Percentiles rank a stretch among this genome's conserved stretches.
These are phyloP conservation scores for Jacana jacana DNA, from an alignment of 2,113 vertebrate species.

Conservation along the genomic window DNA sequence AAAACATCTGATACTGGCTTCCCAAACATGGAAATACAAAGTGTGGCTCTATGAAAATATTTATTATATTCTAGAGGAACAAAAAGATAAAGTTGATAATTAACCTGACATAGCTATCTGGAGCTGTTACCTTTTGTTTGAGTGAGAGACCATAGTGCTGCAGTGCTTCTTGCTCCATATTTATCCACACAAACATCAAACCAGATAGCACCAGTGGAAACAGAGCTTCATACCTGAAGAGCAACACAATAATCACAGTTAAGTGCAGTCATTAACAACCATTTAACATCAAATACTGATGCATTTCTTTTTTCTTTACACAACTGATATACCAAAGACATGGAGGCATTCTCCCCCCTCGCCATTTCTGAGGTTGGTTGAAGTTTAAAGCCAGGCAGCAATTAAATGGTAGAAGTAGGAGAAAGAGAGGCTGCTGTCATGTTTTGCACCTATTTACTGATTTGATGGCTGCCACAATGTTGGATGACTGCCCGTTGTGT, in stretches of 20 bases:
- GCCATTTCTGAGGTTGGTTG: background rate
- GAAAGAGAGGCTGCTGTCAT: background rate
- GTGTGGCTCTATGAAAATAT: background rate
- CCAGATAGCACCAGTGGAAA: conserved; percentile 88
- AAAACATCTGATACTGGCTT: background rate
- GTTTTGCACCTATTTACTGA: background rate
- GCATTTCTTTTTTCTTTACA: background rate
- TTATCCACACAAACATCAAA: conserved; percentile 93
- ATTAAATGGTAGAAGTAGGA: background rate
- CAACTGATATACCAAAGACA: background rate
- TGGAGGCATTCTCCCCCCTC: background rate
- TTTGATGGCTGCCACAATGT: background rate
- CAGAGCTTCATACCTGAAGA: conserved; percentile 88
- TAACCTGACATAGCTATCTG: background rate
- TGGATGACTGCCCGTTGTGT: background rate
- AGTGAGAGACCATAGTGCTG: conserved; percentile 72
- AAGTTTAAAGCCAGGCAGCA: background rate
- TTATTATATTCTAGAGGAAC: background rate
- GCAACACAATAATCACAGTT: background rate
- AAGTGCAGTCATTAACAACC: background rate
- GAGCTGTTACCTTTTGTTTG: conserved; percentile 82
- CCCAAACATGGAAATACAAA: background rate
- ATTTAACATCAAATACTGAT: background rate
- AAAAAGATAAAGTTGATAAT: background rate
- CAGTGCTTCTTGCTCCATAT: conserved; percentile 87